Conservation (phyloP, 2,797 vertebrate species). For the Scarus forsteni region DNA sequence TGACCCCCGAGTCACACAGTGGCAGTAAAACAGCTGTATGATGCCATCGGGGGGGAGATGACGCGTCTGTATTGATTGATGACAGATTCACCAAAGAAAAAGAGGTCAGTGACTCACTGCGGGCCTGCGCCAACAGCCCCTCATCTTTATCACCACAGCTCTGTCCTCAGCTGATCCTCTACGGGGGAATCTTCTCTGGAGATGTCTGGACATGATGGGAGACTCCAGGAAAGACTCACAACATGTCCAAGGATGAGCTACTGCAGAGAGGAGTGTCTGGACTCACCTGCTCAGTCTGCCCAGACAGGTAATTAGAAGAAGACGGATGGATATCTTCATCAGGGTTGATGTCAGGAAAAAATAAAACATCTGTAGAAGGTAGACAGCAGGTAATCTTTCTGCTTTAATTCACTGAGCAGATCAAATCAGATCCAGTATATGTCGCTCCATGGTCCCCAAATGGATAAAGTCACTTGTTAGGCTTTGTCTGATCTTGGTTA, state of each 20-base stretch:
- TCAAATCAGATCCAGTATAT: not conserved
- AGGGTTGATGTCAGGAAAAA: no score
- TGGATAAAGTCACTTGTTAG: no score
- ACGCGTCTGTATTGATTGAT: constrained; percentile 21
- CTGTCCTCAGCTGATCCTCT: not conserved
- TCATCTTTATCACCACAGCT: constrained; percentile 18
- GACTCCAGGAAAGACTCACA: not conserved
- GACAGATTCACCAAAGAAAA: constrained; percentile 26
- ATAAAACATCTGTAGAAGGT: not conserved
- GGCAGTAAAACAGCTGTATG: constrained; percentile 20
- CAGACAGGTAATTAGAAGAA: not conserved
- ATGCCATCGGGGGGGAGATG: not conserved
- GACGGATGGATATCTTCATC: no score
- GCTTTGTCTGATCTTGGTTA: no score
- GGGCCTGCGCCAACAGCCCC: not conserved
- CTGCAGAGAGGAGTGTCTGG: not conserved
- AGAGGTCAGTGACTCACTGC: constrained; percentile 16
- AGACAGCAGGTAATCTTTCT: not conserved
- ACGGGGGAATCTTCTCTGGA: not conserved
- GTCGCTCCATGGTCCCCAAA: not conserved
- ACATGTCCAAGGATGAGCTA: not conserved
- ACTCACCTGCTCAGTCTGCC: not conserved
- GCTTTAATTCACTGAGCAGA: not conserved
- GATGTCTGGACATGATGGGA: not conserved
- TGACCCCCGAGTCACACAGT: constrained; percentile 37